phyloP scores from a whole-genome alignment of 2,113 vertebrate species.

The Toxotes chatareus region DNA sequence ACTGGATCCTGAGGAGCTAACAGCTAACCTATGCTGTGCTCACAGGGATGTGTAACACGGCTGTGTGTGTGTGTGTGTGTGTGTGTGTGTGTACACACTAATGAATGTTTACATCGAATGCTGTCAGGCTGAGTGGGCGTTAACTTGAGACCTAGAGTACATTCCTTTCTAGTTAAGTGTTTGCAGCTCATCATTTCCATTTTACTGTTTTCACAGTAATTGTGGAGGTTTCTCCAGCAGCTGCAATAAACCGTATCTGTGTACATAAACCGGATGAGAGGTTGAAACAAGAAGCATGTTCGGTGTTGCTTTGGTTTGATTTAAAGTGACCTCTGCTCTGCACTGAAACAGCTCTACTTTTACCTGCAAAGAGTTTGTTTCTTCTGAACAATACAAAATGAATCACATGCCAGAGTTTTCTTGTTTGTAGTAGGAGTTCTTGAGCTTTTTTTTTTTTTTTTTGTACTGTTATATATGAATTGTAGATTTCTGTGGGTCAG shows the following conservation, averaged over 20 bases:
- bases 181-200: conserved; percentile 53
- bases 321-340: conserved; percentile 5
- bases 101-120: conserved; percentile 70
- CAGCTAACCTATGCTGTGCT: conserved; percentile 5
- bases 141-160: conserved; percentile 41
- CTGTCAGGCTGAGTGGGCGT: conserved; percentile 67
- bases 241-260: conserved; percentile 57
- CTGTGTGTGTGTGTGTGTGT: too few species aligned
- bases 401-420: too few species aligned
- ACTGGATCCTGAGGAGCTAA: background rate
- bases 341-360: background rate
- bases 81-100: conserved; percentile 39
- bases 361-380: background rate
- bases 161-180: conserved; percentile 56
- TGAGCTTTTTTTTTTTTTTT: too few species aligned
- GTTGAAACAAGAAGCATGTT: conserved; percentile 42
- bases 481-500: too few species aligned
- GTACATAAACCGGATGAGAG: conserved; percentile 51
- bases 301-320: conserved; percentile 19
- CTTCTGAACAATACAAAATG: too few species aligned
- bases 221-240: conserved; percentile 56
- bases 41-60: background rate
- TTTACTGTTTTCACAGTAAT: conserved; percentile 62
- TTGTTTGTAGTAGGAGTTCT: too few species aligned
- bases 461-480: too few species aligned